Conservation (phyloP, 2,797 vertebrate genomes). For the Hipposideros larvatus region DNA sequence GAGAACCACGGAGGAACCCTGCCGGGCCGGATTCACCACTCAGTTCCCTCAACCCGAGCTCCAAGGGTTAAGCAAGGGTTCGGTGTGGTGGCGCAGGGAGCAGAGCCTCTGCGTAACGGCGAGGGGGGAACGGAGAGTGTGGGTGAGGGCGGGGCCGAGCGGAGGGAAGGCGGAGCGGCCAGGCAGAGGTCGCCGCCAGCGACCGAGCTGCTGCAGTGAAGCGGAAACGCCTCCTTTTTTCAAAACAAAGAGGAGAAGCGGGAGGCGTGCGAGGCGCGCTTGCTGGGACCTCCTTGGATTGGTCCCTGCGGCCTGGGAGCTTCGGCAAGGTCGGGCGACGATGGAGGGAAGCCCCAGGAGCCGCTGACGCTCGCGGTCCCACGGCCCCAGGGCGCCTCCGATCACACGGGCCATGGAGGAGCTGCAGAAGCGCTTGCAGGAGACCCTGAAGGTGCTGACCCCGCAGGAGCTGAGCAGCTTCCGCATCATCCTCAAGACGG, state of each 20-base stretch:
- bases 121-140: rapidly evolving
- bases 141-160: not conserved
- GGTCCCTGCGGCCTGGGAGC: not conserved
- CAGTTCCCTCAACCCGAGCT: rapidly evolving
- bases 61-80: not conserved
- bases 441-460: not conserved
- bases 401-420: not conserved
- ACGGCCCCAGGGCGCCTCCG: not conserved
- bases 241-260: conserved; percentile 32
- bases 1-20: not conserved
- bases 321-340: not conserved
- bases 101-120: rapidly evolving
- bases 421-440: not conserved
- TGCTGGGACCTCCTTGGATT: rapidly evolving
- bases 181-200: not conserved
- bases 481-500: not conserved
- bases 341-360: not conserved
- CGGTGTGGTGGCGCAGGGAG: not conserved
- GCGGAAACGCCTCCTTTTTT: not conserved
- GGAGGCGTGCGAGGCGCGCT: not conserved
- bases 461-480: conserved; percentile 47
- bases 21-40: too few relatives aligned
- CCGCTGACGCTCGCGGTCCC: not conserved
- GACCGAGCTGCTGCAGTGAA: rapidly evolving
- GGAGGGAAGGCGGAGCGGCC: not conserved